These are phyloP conservation scores for Plumapathes pennacea DNA, from an alignment of 92 coral and sea anemone genomes.

Conservation along the genomic window DNA sequence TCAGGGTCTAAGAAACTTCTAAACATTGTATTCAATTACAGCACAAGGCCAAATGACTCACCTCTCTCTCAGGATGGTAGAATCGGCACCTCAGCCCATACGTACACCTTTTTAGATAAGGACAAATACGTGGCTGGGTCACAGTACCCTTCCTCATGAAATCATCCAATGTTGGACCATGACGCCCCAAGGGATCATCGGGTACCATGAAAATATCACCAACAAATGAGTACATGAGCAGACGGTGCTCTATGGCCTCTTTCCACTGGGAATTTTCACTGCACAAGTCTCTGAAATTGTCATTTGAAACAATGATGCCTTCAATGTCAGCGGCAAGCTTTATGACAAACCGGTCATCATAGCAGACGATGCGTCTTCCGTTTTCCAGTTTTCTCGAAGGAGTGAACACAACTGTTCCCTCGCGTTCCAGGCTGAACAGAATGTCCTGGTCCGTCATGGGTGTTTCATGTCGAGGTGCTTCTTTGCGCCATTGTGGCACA, in stretches of 20 bases:
- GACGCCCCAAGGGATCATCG: constrained; percentile 95
- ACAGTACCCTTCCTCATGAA: constrained; percentile 88
- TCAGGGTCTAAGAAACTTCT: too few species aligned
- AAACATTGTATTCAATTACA: too few species aligned
- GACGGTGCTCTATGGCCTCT: constrained; percentile 85
- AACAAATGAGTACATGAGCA: constrained; percentile 96
- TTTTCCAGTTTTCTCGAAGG: constrained; percentile 95
- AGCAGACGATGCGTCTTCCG: constrained; percentile 94
- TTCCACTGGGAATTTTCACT: constrained; percentile 88
- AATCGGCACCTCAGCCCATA: constrained; percentile 88
- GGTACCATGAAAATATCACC: constrained; percentile 96
- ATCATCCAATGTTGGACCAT: constrained; percentile 92
- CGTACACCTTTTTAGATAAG: constrained; percentile 85
- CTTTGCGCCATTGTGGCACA: constrained; percentile 97
- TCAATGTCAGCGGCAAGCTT: constrained; percentile 90
- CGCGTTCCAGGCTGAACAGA: constrained; percentile 72
- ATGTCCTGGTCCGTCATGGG: constrained; percentile 86
- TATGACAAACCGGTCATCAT: constrained; percentile 91
- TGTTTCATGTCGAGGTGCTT: constrained; percentile 74
- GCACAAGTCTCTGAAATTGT: constrained; percentile 85
- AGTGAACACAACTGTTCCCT: constrained; percentile 75
- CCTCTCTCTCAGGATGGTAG: constrained; percentile 99
- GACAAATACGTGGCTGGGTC: constrained; percentile 83
- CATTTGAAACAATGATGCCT: constrained; percentile 94
- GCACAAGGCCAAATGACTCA: too few species aligned